Evolutionary conservation across 2,888 invertebrate genomes (phyloP), one percentile per base, ranked within the genome.

Genomic region (Lomographa bimaculata): DNA sequence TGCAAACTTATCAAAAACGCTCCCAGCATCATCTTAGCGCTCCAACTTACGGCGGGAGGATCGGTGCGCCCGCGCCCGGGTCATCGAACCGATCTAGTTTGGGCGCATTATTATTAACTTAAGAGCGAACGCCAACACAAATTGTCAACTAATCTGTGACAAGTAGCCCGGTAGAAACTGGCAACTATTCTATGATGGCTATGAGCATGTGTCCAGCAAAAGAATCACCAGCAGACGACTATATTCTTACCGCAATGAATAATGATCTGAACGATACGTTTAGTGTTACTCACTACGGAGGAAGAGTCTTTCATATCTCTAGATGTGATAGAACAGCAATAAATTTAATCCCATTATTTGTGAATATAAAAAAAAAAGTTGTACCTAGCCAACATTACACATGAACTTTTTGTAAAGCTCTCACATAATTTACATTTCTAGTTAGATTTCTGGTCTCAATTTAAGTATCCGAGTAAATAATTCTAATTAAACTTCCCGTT

Each of bases 81-180:
- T 87, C 87, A 82, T 80, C 66, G 85, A 63, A 86, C 86, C 82
- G 86, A 66, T 89, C 87, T 89, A 87, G 86, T 89, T 87, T 86
- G 86, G 87, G 87, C 79, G 78, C 75, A 80, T 83, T 86, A 86
- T 84, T 86, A 86, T 87, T 85, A 87, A 79, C 82, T 77, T 73
- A 63, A 71, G 60, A 73, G 65, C 73, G 71, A n/a, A n/a, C n/a
- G n/a, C 72, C 32, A 34, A 42, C 3, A 32, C 38, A 6, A 19
- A 20, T 36, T 45, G 28, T 24, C 24, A 21, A 23, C 7, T 25
- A 42, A 18, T 21, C 35, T 42, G 36, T 32, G 36, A 30, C 7
- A 30, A 32, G 7, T 10, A 10, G 5, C 5, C 21, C 6, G 7
- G 4, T n/a, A 34, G 23, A 3, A 34, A 34, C 16, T 32, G 24